phyloP scores from a whole-genome alignment of 2,888 invertebrate species.

The Patella depressa region DNA sequence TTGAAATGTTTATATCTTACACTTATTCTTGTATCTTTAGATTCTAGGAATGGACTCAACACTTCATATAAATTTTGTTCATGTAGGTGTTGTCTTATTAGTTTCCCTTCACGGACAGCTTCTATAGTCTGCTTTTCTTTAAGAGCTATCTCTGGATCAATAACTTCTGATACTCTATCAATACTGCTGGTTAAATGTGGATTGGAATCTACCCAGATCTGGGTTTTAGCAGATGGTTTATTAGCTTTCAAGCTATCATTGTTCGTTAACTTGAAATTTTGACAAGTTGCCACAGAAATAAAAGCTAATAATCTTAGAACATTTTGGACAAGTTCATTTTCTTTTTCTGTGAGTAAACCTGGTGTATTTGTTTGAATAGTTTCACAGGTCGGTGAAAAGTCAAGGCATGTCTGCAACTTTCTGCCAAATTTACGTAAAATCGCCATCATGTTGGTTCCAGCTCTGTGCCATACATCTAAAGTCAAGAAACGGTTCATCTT shows the following conservation, averaged over 20 bases:
- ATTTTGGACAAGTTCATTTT: constrained; percentile 11
- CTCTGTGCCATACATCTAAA: constrained; percentile 48
- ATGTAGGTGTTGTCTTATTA: constrained; percentile 49
- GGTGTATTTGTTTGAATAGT: too few species aligned
- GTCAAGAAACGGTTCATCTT: constrained; percentile 46
- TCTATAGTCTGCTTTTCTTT: constrained; percentile 23
- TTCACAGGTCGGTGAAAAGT: too few species aligned
- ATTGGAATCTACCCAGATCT: constrained; percentile 40
- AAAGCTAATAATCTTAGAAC: constrained; percentile 21
- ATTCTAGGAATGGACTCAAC: constrained; percentile 18
- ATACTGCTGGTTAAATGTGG: constrained; percentile 37
- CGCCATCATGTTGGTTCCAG: constrained; percentile 39
- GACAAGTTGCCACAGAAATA: constrained; percentile 21
- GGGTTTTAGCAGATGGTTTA: constrained; percentile 14
- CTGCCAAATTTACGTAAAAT: constrained; percentile 39
- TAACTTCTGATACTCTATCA: background rate
- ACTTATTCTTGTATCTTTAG: constrained; percentile 26
- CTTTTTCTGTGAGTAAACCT: background rate
- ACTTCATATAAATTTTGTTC: constrained; percentile 29
- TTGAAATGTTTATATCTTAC: constrained; percentile 14
- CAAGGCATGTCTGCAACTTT: constrained; percentile 24
- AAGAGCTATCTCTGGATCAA: background rate
- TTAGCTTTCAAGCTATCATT: background rate
- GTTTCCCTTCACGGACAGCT: constrained; percentile 45
- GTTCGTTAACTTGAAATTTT: background rate